phyloP scores from a whole-genome alignment of 2,113 vertebrate genomes.

The Chaetodon auriga region DNA sequence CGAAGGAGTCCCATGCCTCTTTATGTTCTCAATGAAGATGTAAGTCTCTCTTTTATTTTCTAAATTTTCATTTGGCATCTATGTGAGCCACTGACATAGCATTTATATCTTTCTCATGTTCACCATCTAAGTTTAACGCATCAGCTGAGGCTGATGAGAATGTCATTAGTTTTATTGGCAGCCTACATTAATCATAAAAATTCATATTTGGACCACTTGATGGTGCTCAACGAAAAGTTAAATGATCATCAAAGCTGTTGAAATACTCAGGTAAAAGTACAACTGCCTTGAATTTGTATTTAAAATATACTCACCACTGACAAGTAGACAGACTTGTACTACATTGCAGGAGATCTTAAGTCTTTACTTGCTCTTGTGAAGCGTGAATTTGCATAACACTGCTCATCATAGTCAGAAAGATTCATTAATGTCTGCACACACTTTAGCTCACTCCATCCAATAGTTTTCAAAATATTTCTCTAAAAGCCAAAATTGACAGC shows the following conservation, averaged over 20 bases:
- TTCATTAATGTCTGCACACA: not conserved
- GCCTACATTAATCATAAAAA: no score
- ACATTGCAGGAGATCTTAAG: no score
- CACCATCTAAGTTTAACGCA: not conserved
- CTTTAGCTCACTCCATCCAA: not conserved
- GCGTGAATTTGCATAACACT: no score
- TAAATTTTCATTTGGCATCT: not conserved
- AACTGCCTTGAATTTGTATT: no score
- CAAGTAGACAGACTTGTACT: no score
- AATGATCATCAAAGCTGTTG: no score
- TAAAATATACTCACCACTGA: no score
- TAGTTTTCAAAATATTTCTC: no score
- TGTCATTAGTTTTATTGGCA: no score
- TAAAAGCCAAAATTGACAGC: not conserved
- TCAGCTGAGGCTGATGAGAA: not conserved
- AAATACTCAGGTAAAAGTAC: no score
- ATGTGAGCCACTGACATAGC: not conserved
- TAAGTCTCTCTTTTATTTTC: conserved; percentile 67
- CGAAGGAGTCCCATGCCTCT: conserved; percentile 91
- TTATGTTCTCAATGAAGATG: conserved; percentile 94
- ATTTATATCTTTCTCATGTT: not conserved
- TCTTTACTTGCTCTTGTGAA: no score
- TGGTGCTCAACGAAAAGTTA: not conserved
- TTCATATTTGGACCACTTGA: not conserved
- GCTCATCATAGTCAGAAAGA: not conserved